Percentiles rank a stretch among this genome's conserved stretches.
These are phyloP conservation scores for Platichthys flesus DNA, from an alignment of 2,113 vertebrate species.

Conservation along the genomic window DNA sequence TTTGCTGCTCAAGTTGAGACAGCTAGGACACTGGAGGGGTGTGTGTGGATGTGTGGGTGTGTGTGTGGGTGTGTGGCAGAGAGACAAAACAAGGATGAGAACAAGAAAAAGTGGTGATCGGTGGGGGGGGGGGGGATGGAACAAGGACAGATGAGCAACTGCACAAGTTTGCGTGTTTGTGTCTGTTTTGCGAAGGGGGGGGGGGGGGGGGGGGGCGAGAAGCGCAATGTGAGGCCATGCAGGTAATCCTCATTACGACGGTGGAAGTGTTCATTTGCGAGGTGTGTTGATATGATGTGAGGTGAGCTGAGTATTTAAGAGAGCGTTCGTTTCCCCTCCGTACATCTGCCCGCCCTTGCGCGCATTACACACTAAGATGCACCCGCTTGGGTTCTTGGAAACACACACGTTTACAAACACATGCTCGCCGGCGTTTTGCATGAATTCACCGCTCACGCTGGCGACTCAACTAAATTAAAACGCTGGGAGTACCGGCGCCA, in stretches of 20 bases:
- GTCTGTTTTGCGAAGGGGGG: conserved; percentile 13
- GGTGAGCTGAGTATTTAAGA: conserved; percentile 63
- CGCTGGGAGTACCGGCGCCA: conserved; percentile 26
- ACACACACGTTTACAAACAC: conserved; percentile 54
- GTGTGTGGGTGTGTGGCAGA: conserved; percentile 15
- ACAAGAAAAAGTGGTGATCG: conserved; percentile 55
- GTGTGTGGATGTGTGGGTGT: conserved; percentile 36
- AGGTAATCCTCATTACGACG: conserved; percentile 71
- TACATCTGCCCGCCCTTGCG: conserved; percentile 60
- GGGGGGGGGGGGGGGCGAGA: conserved; percentile 7
- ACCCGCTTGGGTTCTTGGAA: conserved; percentile 67
- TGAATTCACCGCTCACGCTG: conserved; percentile 60
- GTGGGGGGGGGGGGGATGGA: conserved; percentile 14
- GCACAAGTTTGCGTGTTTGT: conserved; percentile 19
- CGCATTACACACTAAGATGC: conserved; percentile 77
- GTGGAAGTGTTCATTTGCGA: conserved; percentile 62
- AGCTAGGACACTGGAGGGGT: conserved; percentile 64
- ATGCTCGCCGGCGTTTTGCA: conserved; percentile 57
- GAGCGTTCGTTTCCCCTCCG: conserved; percentile 55
- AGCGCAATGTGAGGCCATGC: conserved; percentile 73
- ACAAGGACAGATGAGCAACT: conserved; percentile 61
- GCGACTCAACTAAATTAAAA: conserved; percentile 43
- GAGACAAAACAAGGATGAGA: conserved; percentile 61
- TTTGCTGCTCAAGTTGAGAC: conserved; percentile 81
- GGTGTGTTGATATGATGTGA: conserved; percentile 39